These are phyloP conservation scores for Rhopalosiphum padi DNA, from an alignment of 1,140 invertebrate genomes.

Conservation along the genomic window DNA sequence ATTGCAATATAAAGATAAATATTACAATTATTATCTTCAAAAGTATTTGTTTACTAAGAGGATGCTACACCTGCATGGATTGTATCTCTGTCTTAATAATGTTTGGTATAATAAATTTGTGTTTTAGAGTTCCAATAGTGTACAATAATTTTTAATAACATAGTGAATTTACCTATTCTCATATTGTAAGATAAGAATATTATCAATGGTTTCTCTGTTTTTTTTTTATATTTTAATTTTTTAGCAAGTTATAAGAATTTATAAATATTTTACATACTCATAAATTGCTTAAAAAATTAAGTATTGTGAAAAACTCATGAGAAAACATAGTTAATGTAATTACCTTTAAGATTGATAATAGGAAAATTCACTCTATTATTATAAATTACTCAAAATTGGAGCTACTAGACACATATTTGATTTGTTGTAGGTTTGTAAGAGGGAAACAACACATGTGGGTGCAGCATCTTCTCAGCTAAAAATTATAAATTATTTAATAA, in stretches of 20 bases:
- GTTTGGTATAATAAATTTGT: neutral
- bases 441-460: neutral
- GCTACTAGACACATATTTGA: neutral
- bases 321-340: neutral
- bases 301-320: neutral
- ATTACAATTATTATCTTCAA: neutral
- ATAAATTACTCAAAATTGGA: neutral
- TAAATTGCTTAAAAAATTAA: neutral
- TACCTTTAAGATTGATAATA: neutral
- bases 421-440: neutral
- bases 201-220: neutral
- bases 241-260: neutral
- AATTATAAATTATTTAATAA: neutral
- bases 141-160: neutral
- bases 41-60: neutral
- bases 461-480: neutral
- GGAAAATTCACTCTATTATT: neutral
- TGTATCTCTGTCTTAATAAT: too few relatives aligned
- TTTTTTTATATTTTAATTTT: neutral
- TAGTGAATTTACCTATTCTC: neutral
- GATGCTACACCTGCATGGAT: neutral
- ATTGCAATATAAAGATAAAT: neutral
- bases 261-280: neutral
- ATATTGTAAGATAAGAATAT: neutral
- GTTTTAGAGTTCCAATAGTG: neutral